phyloP scores from a whole-genome alignment of 2,113 vertebrate species.

The Lota lota region DNA sequence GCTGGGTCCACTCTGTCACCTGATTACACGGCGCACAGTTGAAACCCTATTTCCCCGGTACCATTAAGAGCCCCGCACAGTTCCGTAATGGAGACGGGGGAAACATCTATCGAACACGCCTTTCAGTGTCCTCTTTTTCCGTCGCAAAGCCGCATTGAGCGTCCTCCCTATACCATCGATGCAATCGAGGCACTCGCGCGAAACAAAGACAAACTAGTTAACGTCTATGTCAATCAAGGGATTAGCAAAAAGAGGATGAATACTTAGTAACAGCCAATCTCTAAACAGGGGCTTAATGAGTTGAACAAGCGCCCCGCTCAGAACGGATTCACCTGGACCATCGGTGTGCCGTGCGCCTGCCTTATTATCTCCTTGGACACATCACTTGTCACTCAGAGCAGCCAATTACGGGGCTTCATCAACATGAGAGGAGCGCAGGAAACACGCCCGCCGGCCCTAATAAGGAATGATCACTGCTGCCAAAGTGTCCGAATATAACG shows the following conservation, averaged over 20 bases:
- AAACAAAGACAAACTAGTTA: background rate
- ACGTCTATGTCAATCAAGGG: conserved; percentile 21
- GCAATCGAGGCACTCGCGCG: background rate
- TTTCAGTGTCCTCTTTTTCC: conserved; percentile 15
- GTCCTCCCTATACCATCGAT: background rate
- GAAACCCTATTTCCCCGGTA: conserved; percentile 38
- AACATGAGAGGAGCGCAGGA: conserved; percentile 21
- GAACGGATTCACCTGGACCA: conserved; percentile 33
- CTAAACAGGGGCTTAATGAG: conserved; percentile 35
- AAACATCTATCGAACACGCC: background rate
- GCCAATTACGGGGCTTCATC: conserved; percentile 45
- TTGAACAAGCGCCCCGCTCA: conserved; percentile 32
- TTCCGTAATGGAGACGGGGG: background rate
- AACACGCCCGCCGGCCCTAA: conserved; percentile 11
- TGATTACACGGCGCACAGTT: conserved; percentile 20
- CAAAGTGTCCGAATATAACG: background rate
- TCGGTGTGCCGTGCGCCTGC: conserved; percentile 23
- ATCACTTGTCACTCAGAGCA: conserved; percentile 38
- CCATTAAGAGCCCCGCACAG: conserved; percentile 44
- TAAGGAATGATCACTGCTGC: conserved; percentile 27
- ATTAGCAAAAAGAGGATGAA: conserved; percentile 34
- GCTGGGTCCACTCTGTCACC: conserved; percentile 27
- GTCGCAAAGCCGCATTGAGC: background rate
- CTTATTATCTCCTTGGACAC: conserved; percentile 47
- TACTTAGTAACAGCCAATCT: conserved; percentile 37